These are phyloP conservation scores for Aspidiotus rigidus DNA, from an alignment of 2,888 invertebrate species.

Conservation along the genomic window DNA sequence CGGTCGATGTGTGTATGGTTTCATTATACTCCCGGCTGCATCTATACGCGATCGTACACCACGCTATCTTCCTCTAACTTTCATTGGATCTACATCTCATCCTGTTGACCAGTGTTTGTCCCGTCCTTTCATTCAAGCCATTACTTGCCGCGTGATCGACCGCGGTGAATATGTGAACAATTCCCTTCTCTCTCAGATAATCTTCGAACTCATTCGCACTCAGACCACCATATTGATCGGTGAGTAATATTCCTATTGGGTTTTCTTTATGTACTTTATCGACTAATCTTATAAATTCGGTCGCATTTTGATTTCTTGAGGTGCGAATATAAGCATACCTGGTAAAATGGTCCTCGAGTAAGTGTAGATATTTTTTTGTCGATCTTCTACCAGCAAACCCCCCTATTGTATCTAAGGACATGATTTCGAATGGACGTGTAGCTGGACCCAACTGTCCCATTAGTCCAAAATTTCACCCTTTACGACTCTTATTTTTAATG, in stretches of 20 bases:
- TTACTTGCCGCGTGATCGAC: constrained; percentile 37
- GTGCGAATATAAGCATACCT: too few species aligned
- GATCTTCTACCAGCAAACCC: constrained; percentile 39
- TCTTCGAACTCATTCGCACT: too few species aligned
- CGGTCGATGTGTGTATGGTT: neutral
- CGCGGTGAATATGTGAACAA: constrained; percentile 35
- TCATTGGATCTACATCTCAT: constrained; percentile 36
- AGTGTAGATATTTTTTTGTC: constrained; percentile 39
- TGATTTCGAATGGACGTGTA: constrained; percentile 36
- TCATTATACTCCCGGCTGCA: constrained; percentile 15
- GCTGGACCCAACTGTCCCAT: constrained; percentile 40
- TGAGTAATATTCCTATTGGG: too few species aligned
- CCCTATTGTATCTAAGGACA: constrained; percentile 39
- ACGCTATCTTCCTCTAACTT: constrained; percentile 29
- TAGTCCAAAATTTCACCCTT: constrained; percentile 37
- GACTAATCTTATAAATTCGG: constrained; percentile 38
- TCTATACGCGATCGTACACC: constrained; percentile 37
- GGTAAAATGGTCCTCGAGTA: too few species aligned
- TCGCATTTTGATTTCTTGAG: constrained; percentile 37
- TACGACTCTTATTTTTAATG: constrained; percentile 39
- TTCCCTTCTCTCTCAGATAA: neutral
- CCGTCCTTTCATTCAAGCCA: constrained; percentile 36
- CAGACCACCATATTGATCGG: too few species aligned
- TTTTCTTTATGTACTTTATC: too few species aligned
- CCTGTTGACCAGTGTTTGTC: too few species aligned